A percentile compares a stretch with the other conserved stretches of the same genome.
Conservation (phyloP, 2,888 invertebrate species). For the Caenorhabditis wallacei region DNA sequence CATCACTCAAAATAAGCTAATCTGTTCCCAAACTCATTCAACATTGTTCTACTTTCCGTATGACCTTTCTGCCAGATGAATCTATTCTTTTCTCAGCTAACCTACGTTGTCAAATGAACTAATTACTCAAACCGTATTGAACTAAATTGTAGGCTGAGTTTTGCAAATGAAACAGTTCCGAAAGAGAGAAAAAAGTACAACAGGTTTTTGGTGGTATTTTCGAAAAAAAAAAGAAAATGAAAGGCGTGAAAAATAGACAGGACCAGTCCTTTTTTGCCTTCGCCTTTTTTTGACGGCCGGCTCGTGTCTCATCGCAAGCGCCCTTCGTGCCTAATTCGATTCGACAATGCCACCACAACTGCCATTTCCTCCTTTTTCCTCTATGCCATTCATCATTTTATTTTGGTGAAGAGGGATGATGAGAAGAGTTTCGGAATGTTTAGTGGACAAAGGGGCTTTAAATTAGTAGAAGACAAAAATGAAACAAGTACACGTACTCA, state of each 20-base stretch:
- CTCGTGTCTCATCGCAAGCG: slow-evolving; percentile 46
- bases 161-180: neutral
- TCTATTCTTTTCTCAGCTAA: neutral
- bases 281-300: slow-evolving; percentile 36
- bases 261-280: slow-evolving; percentile 49
- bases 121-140: slow-evolving; percentile 4
- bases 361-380: slow-evolving; percentile 6
- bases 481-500: slow-evolving; percentile 29
- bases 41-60: neutral
- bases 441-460: slow-evolving; percentile 2
- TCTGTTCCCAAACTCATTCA: neutral
- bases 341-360: slow-evolving; percentile 47
- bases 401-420: neutral
- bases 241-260: slow-evolving; percentile 47
- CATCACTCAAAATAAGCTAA: neutral
- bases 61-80: slow-evolving; percentile 25
- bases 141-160: neutral
- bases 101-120: neutral
- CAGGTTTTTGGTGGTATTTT: slow-evolving; percentile 38
- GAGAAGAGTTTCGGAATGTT: neutral
- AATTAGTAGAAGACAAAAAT: slow-evolving; percentile 24
- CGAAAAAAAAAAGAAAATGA: neutral
- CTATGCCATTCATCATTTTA: slow-evolving; percentile 54
- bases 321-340: slow-evolving; percentile 57
- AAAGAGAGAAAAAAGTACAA: slow-evolving; percentile 23